Percentiles rank a stretch among this genome's conserved stretches.
Evolutionary conservation across 2,888 invertebrate genomes (phyloP).

Genomic region (Acleris sparsana): DNA sequence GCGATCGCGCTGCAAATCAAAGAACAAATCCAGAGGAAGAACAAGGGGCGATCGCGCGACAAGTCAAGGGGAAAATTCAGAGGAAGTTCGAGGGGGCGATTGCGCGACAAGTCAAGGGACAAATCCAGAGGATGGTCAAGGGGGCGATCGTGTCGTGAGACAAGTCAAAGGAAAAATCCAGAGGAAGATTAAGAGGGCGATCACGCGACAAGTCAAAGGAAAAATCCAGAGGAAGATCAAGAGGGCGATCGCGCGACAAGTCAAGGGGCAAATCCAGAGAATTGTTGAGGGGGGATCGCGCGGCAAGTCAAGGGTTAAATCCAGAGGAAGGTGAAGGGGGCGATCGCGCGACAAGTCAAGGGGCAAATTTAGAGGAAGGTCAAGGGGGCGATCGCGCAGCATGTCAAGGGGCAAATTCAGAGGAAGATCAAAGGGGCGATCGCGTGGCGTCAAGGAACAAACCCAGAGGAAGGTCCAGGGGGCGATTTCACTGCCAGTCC

Average conservation of each 20-base stretch:
- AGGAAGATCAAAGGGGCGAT: slow-evolving; percentile 23
- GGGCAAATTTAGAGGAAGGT: slow-evolving; percentile 24
- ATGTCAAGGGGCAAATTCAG: slow-evolving; percentile 9
- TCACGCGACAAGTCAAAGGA: slow-evolving; percentile 40
- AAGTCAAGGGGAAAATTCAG: no score
- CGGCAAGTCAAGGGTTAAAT: no score
- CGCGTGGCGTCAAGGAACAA: slow-evolving; percentile 26
- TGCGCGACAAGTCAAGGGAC: no score
- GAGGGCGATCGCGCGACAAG: slow-evolving; percentile 32
- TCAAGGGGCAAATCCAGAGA: slow-evolving; percentile 32
- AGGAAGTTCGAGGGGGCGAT: no score
- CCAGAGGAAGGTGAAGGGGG: not conserved
- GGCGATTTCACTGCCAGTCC: slow-evolving; percentile 3
- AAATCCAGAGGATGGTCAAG: no score
- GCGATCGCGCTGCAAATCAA: slow-evolving; percentile 20
- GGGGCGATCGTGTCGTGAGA: slow-evolving; percentile 34
- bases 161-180: slow-evolving; percentile 18
- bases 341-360: slow-evolving; percentile 29
- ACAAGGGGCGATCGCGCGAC: slow-evolving; percentile 38
- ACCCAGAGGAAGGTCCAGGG: slow-evolving; percentile 19
- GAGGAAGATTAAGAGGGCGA: slow-evolving; percentile 36
- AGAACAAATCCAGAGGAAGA: slow-evolving; percentile 30
- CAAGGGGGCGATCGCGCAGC: not conserved
- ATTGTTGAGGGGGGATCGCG: no score
- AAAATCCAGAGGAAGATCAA: slow-evolving; percentile 32